Conservation (phyloP, 2,113 vertebrate species). For the Corvus cornix region DNA sequence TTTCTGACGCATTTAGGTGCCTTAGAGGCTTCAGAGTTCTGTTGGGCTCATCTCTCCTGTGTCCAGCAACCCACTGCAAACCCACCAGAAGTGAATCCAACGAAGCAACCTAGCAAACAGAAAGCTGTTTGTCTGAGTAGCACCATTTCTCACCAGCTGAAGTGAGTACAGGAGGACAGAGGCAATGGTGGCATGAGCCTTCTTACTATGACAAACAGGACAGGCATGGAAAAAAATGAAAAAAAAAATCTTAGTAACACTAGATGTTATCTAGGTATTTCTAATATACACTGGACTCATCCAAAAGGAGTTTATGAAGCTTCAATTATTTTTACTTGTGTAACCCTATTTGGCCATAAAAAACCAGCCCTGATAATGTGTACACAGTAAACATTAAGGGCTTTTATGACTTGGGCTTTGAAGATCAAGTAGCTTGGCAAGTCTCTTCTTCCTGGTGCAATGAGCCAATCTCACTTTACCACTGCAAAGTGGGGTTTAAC, state of each 20-base stretch:
- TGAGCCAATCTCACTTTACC: background rate
- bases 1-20: background rate
- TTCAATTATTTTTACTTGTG: background rate
- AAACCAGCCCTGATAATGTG: background rate
- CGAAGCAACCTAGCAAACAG: background rate
- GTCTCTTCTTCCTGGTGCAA: background rate
- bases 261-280: background rate
- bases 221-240: background rate
- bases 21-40: background rate
- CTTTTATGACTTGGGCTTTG: background rate
- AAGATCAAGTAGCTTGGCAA: background rate
- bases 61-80: background rate
- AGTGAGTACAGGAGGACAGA: background rate
- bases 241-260: background rate
- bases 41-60: background rate
- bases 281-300: background rate
- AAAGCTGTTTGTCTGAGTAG: background rate
- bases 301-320: background rate
- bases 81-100: background rate
- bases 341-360: background rate
- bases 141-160: background rate
- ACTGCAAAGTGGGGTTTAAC: background rate
- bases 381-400: background rate
- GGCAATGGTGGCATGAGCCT: background rate
- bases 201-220: background rate